Conservation (phyloP, 2,797 vertebrate species). For the Pelobates cultripes region DNA sequence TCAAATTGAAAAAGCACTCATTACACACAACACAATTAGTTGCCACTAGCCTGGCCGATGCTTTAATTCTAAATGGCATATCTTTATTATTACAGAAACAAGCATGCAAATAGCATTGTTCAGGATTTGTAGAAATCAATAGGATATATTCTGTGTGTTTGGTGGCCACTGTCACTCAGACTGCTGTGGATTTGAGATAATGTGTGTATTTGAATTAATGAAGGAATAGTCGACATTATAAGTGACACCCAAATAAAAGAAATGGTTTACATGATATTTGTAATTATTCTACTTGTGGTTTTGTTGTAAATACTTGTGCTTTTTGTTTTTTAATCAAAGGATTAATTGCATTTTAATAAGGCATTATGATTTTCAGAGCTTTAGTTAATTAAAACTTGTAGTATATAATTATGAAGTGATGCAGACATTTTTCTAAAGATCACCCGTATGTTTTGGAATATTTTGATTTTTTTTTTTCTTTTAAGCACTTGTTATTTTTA, state of each 20-base stretch:
- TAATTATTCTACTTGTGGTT: conserved; percentile 99
- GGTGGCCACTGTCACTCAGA: conserved; percentile 98
- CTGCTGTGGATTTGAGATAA: conserved; percentile 99
- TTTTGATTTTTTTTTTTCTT: conserved; percentile 68
- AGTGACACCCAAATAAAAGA: conserved; percentile 99
- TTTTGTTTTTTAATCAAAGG: conserved; percentile 99
- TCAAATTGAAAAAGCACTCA: conserved; percentile 99
- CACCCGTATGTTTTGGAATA: conserved; percentile 78
- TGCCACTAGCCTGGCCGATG: conserved; percentile 98
- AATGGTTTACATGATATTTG: conserved; percentile 98
- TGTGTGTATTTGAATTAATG: conserved; percentile 99
- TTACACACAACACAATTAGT: conserved; percentile 99
- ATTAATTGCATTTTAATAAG: conserved; percentile 99
- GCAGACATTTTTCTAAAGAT: conserved; percentile 83
- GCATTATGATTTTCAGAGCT: conserved; percentile 94
- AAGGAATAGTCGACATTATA: conserved; percentile 98
- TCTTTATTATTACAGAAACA: conserved; percentile 99
- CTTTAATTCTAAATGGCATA: conserved; percentile 99
- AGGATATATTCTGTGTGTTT: conserved; percentile 98
- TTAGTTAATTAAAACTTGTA: conserved; percentile 87
- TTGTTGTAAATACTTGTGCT: conserved; percentile 99
- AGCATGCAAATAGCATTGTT: conserved; percentile 99
- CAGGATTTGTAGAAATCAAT: conserved; percentile 99
- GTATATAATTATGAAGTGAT: conserved; percentile 85
- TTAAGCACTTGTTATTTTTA: conserved; percentile 62